Evolutionary conservation across 2,797 vertebrate genomes (phyloP).

Genomic region (Lindbergichthys nudifrons): DNA sequence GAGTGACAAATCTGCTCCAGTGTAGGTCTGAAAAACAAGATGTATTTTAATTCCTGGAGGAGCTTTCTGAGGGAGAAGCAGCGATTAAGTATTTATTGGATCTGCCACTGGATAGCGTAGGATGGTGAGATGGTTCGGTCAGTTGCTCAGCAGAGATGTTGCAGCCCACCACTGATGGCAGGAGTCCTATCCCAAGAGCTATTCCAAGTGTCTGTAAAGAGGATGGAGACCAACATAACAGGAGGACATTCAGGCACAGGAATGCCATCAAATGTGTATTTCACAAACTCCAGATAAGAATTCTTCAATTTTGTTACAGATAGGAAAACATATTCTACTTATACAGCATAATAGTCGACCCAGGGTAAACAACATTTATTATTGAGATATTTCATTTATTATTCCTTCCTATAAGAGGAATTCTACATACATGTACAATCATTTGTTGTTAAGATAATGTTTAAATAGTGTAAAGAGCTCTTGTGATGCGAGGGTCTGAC

Average conservation of each 20-base stretch:
- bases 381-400: no score
- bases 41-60: constrained; percentile 10
- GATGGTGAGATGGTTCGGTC: constrained; percentile 19
- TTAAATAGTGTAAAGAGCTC: not conserved
- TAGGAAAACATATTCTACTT: not conserved
- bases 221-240: constrained; percentile 3
- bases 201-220: constrained; percentile 2
- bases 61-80: constrained; percentile 28
- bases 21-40: constrained; percentile 3
- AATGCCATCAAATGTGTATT: not conserved
- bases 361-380: no score
- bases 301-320: not conserved
- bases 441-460: not conserved
- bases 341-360: not conserved
- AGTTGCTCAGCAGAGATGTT: constrained; percentile 33
- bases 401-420: no score
- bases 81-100: constrained; percentile 58
- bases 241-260: not conserved
- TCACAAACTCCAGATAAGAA: not conserved
- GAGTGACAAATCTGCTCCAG: constrained; percentile 17
- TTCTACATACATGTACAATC: not conserved
- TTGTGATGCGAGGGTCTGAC: not conserved
- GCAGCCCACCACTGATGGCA: constrained; percentile 20
- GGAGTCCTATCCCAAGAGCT: not conserved
- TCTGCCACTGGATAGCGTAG: constrained; percentile 37